These are phyloP conservation scores for Neomonachus schauinslandi DNA, from an alignment of 2,113 vertebrate genomes.

Conservation along the genomic window DNA sequence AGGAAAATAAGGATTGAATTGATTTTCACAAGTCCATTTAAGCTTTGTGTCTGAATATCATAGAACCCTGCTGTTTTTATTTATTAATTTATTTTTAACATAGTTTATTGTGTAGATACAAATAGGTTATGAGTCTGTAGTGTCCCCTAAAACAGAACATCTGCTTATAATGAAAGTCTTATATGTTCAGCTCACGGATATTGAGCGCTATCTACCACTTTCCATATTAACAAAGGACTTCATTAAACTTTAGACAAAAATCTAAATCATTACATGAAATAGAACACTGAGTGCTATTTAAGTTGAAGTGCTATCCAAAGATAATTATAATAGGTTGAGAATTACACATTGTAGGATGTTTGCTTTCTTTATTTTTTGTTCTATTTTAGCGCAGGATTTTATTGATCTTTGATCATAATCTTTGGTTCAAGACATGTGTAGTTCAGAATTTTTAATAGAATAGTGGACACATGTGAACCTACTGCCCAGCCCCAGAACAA, in stretches of 20 bases:
- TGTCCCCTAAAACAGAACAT: background rate
- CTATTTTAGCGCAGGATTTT: background rate
- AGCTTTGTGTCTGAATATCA: constrained; percentile 20
- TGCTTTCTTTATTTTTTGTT: background rate
- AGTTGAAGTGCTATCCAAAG: background rate
- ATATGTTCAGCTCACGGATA: background rate
- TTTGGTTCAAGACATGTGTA: background rate
- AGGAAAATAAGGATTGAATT: background rate
- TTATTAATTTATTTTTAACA: background rate
- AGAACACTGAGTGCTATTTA: background rate
- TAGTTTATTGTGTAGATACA: constrained; percentile 18
- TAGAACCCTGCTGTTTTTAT: background rate
- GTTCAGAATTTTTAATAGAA: constrained; percentile 24
- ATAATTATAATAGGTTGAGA: background rate
- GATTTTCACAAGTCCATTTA: constrained; percentile 48
- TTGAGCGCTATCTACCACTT: background rate
- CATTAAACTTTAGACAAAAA: background rate
- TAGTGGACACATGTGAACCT: background rate
- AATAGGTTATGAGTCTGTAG: background rate
- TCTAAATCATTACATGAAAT: background rate
- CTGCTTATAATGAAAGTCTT: background rate
- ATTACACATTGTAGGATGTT: background rate
- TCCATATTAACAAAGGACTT: background rate
- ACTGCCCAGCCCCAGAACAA: background rate
- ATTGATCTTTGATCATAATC: background rate